A percentile compares a stretch with the other conserved stretches of the same genome.
These are phyloP conservation scores for Temnothorax longispinosus DNA, from an alignment of 1,140 invertebrate genomes.

Conservation along the genomic window DNA sequence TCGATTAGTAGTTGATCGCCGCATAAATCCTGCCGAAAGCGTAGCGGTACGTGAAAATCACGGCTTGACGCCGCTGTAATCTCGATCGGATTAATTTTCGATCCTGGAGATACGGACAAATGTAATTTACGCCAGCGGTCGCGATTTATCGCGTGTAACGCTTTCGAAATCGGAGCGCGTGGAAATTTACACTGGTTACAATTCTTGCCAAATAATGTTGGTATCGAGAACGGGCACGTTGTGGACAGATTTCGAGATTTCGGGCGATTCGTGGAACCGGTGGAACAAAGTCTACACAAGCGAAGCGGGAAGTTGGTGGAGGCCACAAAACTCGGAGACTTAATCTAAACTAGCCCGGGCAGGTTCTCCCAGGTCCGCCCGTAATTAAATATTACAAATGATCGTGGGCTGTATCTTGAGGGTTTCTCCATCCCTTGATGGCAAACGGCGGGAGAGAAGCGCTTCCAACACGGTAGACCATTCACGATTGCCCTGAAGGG, in stretches of 20 bases:
- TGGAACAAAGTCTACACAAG: not conserved
- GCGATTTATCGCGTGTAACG: not conserved
- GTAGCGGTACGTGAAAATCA: conserved; percentile 40
- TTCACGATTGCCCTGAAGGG: conserved; percentile 72
- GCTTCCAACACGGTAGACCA: conserved; percentile 66
- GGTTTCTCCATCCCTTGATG: conserved; percentile 60
- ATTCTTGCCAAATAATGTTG: not conserved
- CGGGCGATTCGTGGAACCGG: not conserved
- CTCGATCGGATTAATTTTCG: conserved; percentile 36
- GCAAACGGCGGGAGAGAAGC: conserved; percentile 16
- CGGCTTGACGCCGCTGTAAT: conserved; percentile 7
- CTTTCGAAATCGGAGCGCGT: not conserved
- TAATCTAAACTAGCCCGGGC: conserved; percentile 41
- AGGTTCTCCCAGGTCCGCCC: conserved; percentile 57
- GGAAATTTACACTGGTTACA: not conserved
- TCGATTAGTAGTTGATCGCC: conserved; percentile 47
- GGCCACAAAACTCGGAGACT: conserved; percentile 19
- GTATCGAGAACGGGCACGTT: not conserved
- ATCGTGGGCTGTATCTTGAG: conserved; percentile 62
- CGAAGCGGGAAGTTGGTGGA: not conserved
- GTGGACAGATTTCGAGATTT: not conserved
- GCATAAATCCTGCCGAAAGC: conserved; percentile 44
- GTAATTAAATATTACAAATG: conserved; percentile 77
- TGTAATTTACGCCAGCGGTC: conserved; percentile 7
- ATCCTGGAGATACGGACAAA: not conserved